A percentile compares a stretch with the other conserved stretches of the same genome.
phyloP scores from a whole-genome alignment of 2,113 vertebrate genomes.

The Notarius quadriscutis region DNA sequence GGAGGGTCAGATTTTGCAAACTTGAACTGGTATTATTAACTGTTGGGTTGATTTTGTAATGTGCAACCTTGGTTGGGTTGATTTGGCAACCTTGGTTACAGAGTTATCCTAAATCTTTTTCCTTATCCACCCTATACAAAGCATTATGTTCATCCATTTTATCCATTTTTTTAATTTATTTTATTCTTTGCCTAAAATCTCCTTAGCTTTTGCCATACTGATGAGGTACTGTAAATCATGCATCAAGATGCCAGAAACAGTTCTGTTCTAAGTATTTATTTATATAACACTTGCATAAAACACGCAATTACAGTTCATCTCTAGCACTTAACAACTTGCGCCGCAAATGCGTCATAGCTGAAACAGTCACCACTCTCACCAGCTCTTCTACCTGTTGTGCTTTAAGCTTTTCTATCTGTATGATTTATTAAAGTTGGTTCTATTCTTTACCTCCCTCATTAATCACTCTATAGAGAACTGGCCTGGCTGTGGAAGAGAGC shows the following conservation, averaged over 20 bases:
- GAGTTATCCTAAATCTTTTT: background rate
- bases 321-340: background rate
- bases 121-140: background rate
- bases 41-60: background rate
- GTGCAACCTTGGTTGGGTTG: no score
- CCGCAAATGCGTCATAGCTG: constrained; percentile 29
- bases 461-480: constrained; percentile 48
- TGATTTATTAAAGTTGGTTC: constrained; percentile 54
- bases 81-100: background rate
- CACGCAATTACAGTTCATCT: background rate
- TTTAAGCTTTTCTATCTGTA: constrained; percentile 26
- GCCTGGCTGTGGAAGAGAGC: constrained; percentile 39
- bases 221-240: background rate
- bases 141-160: background rate
- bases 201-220: background rate
- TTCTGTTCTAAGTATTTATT: background rate
- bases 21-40: background rate
- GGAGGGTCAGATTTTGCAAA: background rate
- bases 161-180: background rate
- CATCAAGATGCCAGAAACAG: background rate
- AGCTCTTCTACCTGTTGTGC: background rate
- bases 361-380: constrained; percentile 18
- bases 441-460: constrained; percentile 44
- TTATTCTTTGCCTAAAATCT: background rate
- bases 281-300: constrained; percentile 23